Conservation (phyloP, 2,113 vertebrate species). For the Reinhardtius hippoglossoides region DNA sequence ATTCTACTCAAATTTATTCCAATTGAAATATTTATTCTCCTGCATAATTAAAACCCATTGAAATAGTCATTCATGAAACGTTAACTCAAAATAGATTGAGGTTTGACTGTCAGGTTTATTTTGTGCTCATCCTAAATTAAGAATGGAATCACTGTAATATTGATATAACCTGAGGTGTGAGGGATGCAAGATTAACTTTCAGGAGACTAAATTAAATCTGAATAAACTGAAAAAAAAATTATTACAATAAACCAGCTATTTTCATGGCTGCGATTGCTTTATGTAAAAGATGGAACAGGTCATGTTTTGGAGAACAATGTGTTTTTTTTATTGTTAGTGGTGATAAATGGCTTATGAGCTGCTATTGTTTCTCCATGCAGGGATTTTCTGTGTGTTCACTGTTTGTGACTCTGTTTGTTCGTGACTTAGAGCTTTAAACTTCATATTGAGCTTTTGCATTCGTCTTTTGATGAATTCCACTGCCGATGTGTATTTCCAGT, state of each 20-base stretch:
- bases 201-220: neutral
- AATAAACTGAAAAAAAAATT: too few species aligned
- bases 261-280: neutral
- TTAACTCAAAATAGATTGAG: neutral
- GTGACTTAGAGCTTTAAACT: neutral
- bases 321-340: neutral
- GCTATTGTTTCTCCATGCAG: neutral
- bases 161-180: neutral
- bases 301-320: neutral
- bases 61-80: neutral
- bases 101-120: neutral
- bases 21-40: too few species aligned
- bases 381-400: neutral
- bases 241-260: neutral
- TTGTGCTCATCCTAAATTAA: neutral
- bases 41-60: neutral
- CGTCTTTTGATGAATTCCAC: neutral
- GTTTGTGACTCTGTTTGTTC: neutral
- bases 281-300: neutral
- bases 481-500: neutral
- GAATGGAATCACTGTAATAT: neutral
- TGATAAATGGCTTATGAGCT: neutral
- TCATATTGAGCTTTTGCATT: neutral
- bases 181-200: neutral
- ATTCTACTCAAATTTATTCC: too few species aligned